phyloP scores from a whole-genome alignment of 2,888 invertebrate genomes.

The Cheilosia scutellata region DNA sequence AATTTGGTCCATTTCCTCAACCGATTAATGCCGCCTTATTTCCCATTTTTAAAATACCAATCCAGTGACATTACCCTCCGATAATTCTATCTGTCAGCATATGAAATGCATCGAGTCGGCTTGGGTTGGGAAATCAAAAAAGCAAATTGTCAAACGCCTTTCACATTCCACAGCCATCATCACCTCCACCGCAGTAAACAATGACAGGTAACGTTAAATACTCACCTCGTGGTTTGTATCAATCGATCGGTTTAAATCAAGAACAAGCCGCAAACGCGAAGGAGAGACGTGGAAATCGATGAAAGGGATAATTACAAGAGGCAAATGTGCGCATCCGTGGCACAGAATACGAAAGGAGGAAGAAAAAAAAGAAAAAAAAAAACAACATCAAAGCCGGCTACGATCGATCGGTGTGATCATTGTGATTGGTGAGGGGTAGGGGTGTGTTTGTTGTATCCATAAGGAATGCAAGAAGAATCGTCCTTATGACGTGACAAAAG shows the following conservation, averaged over 20 bases:
- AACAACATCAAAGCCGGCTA: constrained; percentile 45
- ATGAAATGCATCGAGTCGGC: constrained; percentile 7
- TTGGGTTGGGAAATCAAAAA: constrained; percentile 32
- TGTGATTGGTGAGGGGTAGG: constrained; percentile 32
- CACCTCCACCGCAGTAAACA: constrained; percentile 39
- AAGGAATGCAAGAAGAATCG: constrained; percentile 16
- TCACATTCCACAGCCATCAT: constrained; percentile 57
- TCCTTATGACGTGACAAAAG: constrained; percentile 7
- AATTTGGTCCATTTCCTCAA: constrained; percentile 4
- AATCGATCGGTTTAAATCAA: constrained; percentile 51
- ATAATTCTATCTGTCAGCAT: constrained; percentile 12
- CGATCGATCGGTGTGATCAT: constrained; percentile 51
- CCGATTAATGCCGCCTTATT: not conserved
- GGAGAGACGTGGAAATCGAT: constrained; percentile 9
- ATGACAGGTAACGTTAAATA: constrained; percentile 48
- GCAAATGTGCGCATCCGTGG: constrained; percentile 34
- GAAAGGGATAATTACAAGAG: constrained; percentile 64
- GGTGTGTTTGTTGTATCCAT: not conserved
- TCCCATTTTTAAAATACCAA: constrained; percentile 4
- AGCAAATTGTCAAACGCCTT: constrained; percentile 60
- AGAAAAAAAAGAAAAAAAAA: not conserved
- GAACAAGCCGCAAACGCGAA: constrained; percentile 33
- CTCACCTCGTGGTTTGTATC: constrained; percentile 6
- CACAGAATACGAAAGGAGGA: not conserved
- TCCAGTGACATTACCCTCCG: constrained; percentile 5